These are phyloP conservation scores for Oscheius sp. DNA, from an alignment of 1,140 invertebrate genomes.

Conservation along the genomic window DNA sequence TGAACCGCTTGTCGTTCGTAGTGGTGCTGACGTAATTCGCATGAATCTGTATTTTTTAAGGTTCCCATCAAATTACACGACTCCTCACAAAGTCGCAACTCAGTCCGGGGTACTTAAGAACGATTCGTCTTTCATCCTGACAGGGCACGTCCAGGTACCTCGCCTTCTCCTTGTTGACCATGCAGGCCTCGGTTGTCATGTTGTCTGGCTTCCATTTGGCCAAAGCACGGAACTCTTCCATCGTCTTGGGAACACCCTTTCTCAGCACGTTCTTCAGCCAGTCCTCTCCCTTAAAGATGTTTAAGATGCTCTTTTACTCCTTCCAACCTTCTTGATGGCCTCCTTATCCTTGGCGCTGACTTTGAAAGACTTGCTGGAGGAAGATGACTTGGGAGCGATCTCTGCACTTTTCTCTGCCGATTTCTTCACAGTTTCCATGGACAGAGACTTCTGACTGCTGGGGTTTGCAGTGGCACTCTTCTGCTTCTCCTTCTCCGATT, in stretches of 20 bases:
- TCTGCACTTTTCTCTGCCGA: too few species aligned
- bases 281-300: too few species aligned
- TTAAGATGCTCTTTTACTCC: too few species aligned
- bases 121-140: conserved; percentile 40
- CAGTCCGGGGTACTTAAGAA: conserved; percentile 45
- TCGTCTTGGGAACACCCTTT: conserved; percentile 38
- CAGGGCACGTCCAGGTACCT: conserved; percentile 48
- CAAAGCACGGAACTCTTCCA: conserved; percentile 41
- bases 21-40: conserved; percentile 43
- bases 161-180: conserved; percentile 38
- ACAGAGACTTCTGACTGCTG: too few species aligned
- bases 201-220: conserved; percentile 30
- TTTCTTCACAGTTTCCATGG: too few species aligned
- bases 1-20: conserved; percentile 42
- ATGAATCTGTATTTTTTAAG: too few species aligned
- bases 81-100: conserved; percentile 40
- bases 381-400: too few species aligned
- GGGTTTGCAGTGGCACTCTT: too few species aligned
- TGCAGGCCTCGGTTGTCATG: conserved; percentile 31
- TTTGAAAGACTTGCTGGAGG: too few species aligned
- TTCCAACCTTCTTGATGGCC: too few species aligned
- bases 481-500: too few species aligned
- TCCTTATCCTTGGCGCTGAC: not conserved
- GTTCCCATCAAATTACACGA: too few species aligned
- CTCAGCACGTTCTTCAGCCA: conserved; percentile 38